phyloP scores from a whole-genome alignment of 2,113 vertebrate species.

The Archilochus colubris region DNA sequence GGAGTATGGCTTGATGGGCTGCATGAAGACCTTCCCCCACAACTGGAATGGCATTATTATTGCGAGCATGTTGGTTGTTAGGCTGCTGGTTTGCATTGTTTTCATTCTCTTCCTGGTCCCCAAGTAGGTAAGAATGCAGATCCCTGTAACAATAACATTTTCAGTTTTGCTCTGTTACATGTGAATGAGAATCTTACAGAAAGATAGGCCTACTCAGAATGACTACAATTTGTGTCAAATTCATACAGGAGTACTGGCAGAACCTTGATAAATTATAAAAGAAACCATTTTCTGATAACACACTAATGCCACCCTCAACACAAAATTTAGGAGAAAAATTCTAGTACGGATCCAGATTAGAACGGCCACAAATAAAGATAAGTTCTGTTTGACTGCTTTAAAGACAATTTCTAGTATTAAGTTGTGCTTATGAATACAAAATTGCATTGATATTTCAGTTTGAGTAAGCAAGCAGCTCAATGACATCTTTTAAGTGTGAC shows the following conservation, averaged over 20 bases:
- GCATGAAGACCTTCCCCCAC: conserved; percentile 96
- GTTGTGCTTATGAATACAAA: not conserved
- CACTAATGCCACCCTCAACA: not conserved
- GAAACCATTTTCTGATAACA: not conserved
- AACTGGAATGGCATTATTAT: conserved; percentile 90
- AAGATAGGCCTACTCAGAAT: not conserved
- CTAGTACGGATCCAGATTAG: not conserved
- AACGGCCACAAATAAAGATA: not conserved
- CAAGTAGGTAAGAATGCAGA: conserved; percentile 96
- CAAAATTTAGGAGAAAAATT: not conserved
- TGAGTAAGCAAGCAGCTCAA: not conserved
- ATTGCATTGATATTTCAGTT: not conserved
- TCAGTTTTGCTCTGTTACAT: not conserved
- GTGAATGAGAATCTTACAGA: not conserved
- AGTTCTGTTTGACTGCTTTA: not conserved
- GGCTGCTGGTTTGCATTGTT: conserved; percentile 90
- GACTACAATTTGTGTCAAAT: not conserved
- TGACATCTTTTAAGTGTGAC: not conserved
- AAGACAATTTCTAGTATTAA: not conserved
- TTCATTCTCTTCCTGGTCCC: conserved; percentile 96
- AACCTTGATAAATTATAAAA: not conserved
- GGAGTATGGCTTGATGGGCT: conserved; percentile 97
- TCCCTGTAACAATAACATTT: conserved; percentile 79
- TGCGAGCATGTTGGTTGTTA: conserved; percentile 91
- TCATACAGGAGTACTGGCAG: not conserved